Conservation (phyloP, 2,113 vertebrate genomes). For the Heterocephalus glaber region DNA sequence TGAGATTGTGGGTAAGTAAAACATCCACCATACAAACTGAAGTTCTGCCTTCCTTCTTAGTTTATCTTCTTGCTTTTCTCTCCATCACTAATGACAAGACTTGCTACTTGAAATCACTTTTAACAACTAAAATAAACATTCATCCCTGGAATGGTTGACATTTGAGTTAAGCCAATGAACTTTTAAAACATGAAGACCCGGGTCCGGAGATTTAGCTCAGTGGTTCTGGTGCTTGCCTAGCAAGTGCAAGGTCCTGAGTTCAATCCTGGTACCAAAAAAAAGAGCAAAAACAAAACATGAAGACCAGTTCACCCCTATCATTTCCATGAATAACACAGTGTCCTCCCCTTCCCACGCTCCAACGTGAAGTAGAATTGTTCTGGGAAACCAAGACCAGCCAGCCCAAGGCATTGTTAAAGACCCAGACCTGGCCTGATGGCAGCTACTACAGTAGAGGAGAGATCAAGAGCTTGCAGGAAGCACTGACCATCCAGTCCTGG, state of each 20-base stretch:
- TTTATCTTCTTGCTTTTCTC: conserved; percentile 52
- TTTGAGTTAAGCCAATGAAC: conserved; percentile 72
- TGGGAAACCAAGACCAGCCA: neutral
- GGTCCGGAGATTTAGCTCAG: too few species aligned
- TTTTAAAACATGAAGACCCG: conserved; percentile 39
- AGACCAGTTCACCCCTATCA: neutral
- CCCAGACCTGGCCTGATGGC: neutral
- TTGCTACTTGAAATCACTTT: conserved; percentile 53
- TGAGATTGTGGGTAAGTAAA: conserved; percentile 34
- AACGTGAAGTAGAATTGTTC: neutral
- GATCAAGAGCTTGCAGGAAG: neutral
- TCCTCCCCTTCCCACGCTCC: neutral
- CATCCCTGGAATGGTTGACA: conserved; percentile 17
- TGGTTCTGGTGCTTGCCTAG: too few species aligned
- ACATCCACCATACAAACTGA: conserved; percentile 61
- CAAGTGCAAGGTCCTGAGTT: too few species aligned
- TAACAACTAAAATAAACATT: conserved; percentile 61
- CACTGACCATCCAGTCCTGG: neutral
- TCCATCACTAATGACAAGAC: conserved; percentile 51
- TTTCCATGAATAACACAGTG: neutral
- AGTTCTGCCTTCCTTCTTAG: conserved; percentile 10
- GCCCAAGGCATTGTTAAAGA: neutral
- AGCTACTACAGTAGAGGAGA: neutral
- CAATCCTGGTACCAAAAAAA: too few species aligned
- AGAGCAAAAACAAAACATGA: conserved; percentile 44